Percentiles rank a stretch among this genome's conserved stretches.
Conservation (phyloP, 2,888 invertebrate species). For the Drosophila affinis region DNA sequence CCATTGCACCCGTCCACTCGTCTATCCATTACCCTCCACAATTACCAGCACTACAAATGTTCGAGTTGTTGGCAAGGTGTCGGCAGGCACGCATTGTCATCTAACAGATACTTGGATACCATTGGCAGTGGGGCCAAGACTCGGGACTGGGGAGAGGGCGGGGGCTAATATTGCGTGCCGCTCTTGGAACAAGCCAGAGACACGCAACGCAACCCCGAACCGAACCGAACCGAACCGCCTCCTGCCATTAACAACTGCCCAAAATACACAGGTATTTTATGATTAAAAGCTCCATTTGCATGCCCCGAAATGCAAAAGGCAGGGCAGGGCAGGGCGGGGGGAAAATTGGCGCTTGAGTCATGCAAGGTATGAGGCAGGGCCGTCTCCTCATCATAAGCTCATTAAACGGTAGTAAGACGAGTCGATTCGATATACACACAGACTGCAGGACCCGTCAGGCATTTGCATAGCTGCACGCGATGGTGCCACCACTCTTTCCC, state of each 20-base stretch:
- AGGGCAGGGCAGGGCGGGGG: not conserved
- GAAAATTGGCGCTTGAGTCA: slow-evolving; percentile 38
- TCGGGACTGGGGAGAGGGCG: no score
- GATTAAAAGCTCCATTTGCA: slow-evolving; percentile 70
- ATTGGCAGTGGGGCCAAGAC: not conserved
- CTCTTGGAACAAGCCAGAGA: slow-evolving; percentile 55
- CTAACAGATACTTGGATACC: slow-evolving; percentile 55
- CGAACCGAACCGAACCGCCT: slow-evolving; percentile 21
- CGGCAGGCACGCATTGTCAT: slow-evolving; percentile 73
- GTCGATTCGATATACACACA: slow-evolving; percentile 11
- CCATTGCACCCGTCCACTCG: not conserved
- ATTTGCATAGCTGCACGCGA: slow-evolving; percentile 74
- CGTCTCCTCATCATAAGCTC: slow-evolving; percentile 54
- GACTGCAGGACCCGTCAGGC: slow-evolving; percentile 32
- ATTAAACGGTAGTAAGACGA: slow-evolving; percentile 60
- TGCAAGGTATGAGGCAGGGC: slow-evolving; percentile 51
- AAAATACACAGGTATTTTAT: slow-evolving; percentile 71
- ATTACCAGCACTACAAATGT: slow-evolving; percentile 66
- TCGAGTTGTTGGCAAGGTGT: slow-evolving; percentile 55
- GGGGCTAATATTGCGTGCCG: slow-evolving; percentile 61
- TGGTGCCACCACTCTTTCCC: slow-evolving; percentile 4
- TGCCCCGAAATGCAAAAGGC: slow-evolving; percentile 29
- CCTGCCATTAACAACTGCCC: slow-evolving; percentile 73
- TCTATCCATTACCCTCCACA: slow-evolving; percentile 31
- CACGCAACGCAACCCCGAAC: slow-evolving; percentile 57